Percentiles rank a stretch among this genome's conserved stretches.
phyloP scores from a whole-genome alignment of 2,888 invertebrate species.

The Drosophila bunnanda region DNA sequence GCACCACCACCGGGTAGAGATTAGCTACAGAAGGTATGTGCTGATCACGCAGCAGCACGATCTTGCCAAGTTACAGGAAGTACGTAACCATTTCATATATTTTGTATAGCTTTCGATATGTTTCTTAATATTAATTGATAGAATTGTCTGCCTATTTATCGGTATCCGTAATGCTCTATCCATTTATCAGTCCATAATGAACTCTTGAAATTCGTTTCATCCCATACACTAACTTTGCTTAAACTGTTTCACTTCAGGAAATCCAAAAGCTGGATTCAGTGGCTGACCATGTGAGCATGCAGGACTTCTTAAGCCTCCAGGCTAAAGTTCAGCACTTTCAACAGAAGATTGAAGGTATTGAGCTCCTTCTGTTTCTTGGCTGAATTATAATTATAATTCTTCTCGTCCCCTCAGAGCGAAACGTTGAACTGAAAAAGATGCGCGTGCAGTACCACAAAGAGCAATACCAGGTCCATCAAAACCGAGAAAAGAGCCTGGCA shows the following conservation, averaged over 20 bases:
- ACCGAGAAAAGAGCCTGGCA: conserved; percentile 73
- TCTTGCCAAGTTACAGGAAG: conserved; percentile 58
- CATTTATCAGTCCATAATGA: too few relatives aligned
- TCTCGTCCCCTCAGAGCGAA: conserved; percentile 67
- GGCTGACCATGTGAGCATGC: conserved; percentile 73
- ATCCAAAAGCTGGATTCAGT: conserved; percentile 71
- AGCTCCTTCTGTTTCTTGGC: too few relatives aligned
- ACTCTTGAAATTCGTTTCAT: too few relatives aligned
- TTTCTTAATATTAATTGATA: too few relatives aligned
- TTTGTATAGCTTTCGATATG: too few relatives aligned
- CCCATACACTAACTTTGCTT: background rate
- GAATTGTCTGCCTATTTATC: background rate
- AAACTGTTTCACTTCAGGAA: conserved; percentile 56
- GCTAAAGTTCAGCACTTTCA: conserved; percentile 72
- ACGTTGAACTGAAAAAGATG: conserved; percentile 71
- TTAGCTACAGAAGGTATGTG: conserved; percentile 65
- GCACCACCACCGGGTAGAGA: conserved; percentile 60
- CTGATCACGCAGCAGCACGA: conserved; percentile 74
- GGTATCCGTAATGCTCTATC: too few relatives aligned
- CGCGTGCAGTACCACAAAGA: conserved; percentile 67
- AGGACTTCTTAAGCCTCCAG: conserved; percentile 74
- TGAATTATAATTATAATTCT: background rate
- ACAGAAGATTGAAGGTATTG: conserved; percentile 82
- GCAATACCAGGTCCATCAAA: conserved; percentile 75
- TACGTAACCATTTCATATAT: conserved; percentile 38